Evolutionary conservation across 2,113 vertebrate genomes (phyloP).

Genomic region (Cervus canadensis): DNA sequence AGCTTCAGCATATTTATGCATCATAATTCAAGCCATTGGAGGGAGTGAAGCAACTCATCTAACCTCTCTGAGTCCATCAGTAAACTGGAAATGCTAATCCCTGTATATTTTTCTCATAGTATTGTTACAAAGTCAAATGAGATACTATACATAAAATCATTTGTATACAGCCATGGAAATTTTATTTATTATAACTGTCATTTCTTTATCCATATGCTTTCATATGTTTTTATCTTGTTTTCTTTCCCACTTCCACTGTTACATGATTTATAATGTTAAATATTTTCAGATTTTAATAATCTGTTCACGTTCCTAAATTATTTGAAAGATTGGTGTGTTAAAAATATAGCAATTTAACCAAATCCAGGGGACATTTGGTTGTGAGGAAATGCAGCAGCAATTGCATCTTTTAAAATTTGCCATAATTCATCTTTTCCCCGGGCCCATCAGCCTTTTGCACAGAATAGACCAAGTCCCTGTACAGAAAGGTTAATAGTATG

Average conservation of each 20-base stretch:
- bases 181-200: neutral
- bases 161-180: neutral
- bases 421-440: neutral
- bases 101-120: neutral
- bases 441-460: neutral
- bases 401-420: neutral
- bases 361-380: neutral
- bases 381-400: neutral
- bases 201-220: conserved; percentile 1
- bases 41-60: neutral
- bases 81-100: neutral
- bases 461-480: neutral
- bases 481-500: neutral
- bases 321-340: neutral
- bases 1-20: neutral
- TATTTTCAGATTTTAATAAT: conserved; percentile 7
- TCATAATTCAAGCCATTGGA: neutral
- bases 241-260: neutral
- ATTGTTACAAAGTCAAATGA: conserved; percentile 4
- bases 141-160: neutral
- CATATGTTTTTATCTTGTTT: neutral
- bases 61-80: neutral
- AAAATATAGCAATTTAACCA: neutral
- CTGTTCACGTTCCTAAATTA: neutral
- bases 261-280: neutral